A percentile compares a stretch with the other conserved stretches of the same genome.
Conservation (phyloP, 2,888 invertebrate species). For the Clusia tigrina region DNA sequence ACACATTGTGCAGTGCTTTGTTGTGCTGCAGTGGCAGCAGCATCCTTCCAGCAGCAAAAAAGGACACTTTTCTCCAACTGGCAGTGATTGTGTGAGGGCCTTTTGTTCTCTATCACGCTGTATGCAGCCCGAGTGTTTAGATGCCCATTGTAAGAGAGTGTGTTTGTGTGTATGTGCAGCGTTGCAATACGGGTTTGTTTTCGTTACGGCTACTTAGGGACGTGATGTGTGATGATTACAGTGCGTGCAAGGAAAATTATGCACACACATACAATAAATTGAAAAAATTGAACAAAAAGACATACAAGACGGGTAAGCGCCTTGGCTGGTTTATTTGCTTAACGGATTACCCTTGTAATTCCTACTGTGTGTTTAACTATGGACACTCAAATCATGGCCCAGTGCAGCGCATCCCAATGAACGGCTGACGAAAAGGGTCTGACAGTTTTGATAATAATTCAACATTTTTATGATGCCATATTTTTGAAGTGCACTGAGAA, state of each 20-base stretch:
- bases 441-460: not conserved
- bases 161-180: not conserved
- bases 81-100: constrained; percentile 10
- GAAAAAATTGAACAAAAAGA: too few species aligned
- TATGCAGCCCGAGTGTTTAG: too few species aligned
- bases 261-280: constrained; percentile 1
- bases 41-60: constrained; percentile 18
- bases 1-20: constrained; percentile 13
- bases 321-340: constrained; percentile 33
- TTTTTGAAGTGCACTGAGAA: not conserved
- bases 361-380: not conserved
- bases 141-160: not conserved
- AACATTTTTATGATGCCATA: constrained; percentile 17
- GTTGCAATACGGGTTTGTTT: too few species aligned
- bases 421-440: too few species aligned
- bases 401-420: too few species aligned
- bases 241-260: constrained; percentile 23
- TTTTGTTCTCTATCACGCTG: too few species aligned
- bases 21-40: too few species aligned
- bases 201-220: constrained; percentile 41
- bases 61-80: constrained; percentile 14
- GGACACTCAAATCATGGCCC: too few species aligned
- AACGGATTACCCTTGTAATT: constrained; percentile 26
- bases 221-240: constrained; percentile 40
- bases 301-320: constrained; percentile 20